Base-by-base conservation (phyloP, 2,888 invertebrate species). In the Morinoia aosen region DNA sequence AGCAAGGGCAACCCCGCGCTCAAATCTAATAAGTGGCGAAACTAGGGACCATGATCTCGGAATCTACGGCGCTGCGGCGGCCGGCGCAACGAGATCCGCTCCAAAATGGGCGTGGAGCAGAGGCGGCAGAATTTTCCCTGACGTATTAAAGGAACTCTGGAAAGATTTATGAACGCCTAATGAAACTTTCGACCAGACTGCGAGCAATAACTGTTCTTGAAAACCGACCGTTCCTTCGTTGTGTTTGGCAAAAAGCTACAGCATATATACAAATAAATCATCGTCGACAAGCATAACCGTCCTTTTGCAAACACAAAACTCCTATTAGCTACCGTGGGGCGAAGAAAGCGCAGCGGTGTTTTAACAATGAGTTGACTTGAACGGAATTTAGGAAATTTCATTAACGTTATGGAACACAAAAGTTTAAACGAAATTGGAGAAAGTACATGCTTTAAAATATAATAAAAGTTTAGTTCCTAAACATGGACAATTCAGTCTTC, bases 1-100 rank as follows among this genome's bases (percentile, higher is more conserved):
- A 33, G 58, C n/a, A 33, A 33, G 93, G 58, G 48, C 56, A 93
- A 93, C 33, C 93, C 33, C 5, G 57, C 58, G 57, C 33, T n/a
- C 25, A 93, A 93, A 93, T 93, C 93, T 93, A 93, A 93, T 93
- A 93, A 93, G 57, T 12, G 93, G 57, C 56, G 58, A 14, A 90
- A 19, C 76, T 33, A 25, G 76, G 76, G 76, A 76, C 76, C 76
- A 16, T 76, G 76, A 76, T 76, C 76, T 76, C 76, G 25, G 76
- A 76, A 76, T 76, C 76, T 76, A 76, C 25, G 25, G 25, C 76
- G 8, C n/a, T n/a, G n/a, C 76, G 19, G 76, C 76, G 10, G 76
- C 33, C 76, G 33, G 25, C 33, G 33, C 76, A 76, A 76, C 76
- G 25, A 25, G 76, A 76, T 76, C 76, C 76, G 76, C 33, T 90